A percentile compares a stretch with the other conserved stretches of the same genome.
phyloP scores from a whole-genome alignment of 2,888 invertebrate species.

The Eupithecia tripunctaria region DNA sequence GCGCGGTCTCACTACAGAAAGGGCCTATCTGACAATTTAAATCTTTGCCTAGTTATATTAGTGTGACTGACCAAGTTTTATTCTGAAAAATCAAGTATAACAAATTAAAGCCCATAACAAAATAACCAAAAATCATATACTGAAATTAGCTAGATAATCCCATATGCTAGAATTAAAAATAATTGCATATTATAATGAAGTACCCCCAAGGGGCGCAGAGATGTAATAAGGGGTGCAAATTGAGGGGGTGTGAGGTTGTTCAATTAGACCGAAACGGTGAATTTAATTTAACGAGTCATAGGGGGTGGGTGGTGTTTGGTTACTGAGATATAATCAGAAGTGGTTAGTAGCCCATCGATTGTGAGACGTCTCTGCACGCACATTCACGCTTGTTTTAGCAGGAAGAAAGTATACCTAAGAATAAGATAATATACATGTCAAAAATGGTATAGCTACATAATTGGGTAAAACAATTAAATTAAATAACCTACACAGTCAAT shows the following conservation, averaged over 20 bases:
- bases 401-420: too few relatives aligned
- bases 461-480: too few relatives aligned
- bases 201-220: slow-evolving; percentile 12
- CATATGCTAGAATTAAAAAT: slow-evolving; percentile 31
- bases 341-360: neutral
- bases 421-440: too few relatives aligned
- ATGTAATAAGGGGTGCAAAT: slow-evolving; percentile 18
- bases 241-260: slow-evolving; percentile 30
- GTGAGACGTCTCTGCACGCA: neutral
- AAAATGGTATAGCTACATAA: too few relatives aligned
- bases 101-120: too few relatives aligned
- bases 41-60: too few relatives aligned
- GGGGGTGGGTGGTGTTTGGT: slow-evolving; percentile 13
- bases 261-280: slow-evolving; percentile 27
- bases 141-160: neutral
- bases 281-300: slow-evolving; percentile 33
- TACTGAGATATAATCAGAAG: slow-evolving; percentile 9
- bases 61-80: too few relatives aligned
- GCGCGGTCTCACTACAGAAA: too few relatives aligned
- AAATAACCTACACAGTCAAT: too few relatives aligned
- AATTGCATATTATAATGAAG: slow-evolving; percentile 33
- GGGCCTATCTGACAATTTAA: too few relatives aligned
- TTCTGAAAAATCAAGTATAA: too few relatives aligned
- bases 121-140: too few relatives aligned
- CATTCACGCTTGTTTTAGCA: neutral